Evolutionary conservation across 1,140 invertebrate genomes (phyloP), one percentile per base, ranked within the genome.

Genomic region (Ostrea denselamellosa): DNA sequence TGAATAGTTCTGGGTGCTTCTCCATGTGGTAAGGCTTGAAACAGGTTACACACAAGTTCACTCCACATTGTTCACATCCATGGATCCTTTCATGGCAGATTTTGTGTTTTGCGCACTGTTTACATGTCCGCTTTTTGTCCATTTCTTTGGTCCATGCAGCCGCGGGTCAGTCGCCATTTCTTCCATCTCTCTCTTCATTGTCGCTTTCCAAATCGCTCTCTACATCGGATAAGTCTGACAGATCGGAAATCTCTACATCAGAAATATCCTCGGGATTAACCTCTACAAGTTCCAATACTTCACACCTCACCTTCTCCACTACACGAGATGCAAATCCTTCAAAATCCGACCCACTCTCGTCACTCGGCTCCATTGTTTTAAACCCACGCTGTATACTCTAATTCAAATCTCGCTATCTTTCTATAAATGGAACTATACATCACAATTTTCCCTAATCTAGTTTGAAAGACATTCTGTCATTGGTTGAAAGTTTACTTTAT

Each of bases 41-140:
- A 53, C 85, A 86, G 0, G 19, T 56, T n/a, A 87, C 53, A 62
- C 86, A 87, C 2, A 87, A 51, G 19, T 87, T 62, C 12, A 86
- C 52, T 22, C 52, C 51, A 62, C 86, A 83, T 87, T 87, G 77
- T 87, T 83, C 53, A 25, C 86, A 87, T 0, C 86, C 86, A 62
- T 54, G 10, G 10, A 10, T n/a, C 2, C 25, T 44, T 82, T 87
- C 86, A 14, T 17, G 5, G 0, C 86, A 1, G 7, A 25, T 81
- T 56, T 82, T 86, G 12, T 82, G 10, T n/a, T 86, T 54, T 22
- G n/a, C 17, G 22, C 85, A 86, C 17, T 19, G 19, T n/a, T 81
- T 77, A 51, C 77, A 83, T 56, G 34, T 82, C 4, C 25, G 25
- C 19, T 86, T 86, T 58, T 86, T 68, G n/a, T 25, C n/a, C 58